A percentile compares a stretch with the other conserved stretches of the same genome.
phyloP scores from a whole-genome alignment of 2,888 invertebrate genomes.

The Alviniconcha strummeri region DNA sequence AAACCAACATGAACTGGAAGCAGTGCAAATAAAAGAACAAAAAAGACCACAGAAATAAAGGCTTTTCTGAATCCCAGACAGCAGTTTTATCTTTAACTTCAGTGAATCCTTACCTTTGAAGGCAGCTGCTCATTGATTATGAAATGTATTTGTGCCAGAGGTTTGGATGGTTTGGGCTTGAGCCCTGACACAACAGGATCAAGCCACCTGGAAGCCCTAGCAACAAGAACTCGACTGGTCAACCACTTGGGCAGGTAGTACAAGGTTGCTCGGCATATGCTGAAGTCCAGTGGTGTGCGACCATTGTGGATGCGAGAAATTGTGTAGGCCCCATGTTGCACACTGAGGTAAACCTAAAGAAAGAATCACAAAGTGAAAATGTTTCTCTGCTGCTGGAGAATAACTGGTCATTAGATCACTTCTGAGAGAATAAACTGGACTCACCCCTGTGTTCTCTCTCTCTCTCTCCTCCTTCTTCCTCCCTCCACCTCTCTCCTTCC shows the following conservation, averaged over 20 bases:
- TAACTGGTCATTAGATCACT: too few relatives aligned
- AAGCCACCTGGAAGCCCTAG: neutral
- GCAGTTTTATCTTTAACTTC: too few relatives aligned
- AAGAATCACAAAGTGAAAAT: neutral
- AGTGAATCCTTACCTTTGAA: neutral
- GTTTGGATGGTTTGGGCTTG: neutral
- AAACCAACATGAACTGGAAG: too few relatives aligned
- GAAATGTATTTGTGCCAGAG: neutral
- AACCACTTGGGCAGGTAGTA: neutral
- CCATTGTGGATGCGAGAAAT: constrained; percentile 4
- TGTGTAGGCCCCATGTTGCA: constrained; percentile 1
- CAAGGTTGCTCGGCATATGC: neutral
- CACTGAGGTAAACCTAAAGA: constrained; percentile 8
- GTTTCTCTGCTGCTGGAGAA: too few relatives aligned
- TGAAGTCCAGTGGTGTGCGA: constrained; percentile 7
- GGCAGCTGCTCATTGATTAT: constrained; percentile 21
- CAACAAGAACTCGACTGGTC: neutral
- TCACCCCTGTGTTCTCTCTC: too few relatives aligned
- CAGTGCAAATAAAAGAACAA: too few relatives aligned
- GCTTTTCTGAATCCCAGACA: too few relatives aligned
- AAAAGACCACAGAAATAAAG: too few relatives aligned
- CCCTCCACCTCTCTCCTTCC: too few relatives aligned
- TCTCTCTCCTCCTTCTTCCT: too few relatives aligned
- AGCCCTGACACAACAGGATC: constrained; percentile 15
- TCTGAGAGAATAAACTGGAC: too few relatives aligned